These are phyloP conservation scores for Cylas formicarius DNA, from an alignment of 1,140 invertebrate species.

Conservation along the genomic window DNA sequence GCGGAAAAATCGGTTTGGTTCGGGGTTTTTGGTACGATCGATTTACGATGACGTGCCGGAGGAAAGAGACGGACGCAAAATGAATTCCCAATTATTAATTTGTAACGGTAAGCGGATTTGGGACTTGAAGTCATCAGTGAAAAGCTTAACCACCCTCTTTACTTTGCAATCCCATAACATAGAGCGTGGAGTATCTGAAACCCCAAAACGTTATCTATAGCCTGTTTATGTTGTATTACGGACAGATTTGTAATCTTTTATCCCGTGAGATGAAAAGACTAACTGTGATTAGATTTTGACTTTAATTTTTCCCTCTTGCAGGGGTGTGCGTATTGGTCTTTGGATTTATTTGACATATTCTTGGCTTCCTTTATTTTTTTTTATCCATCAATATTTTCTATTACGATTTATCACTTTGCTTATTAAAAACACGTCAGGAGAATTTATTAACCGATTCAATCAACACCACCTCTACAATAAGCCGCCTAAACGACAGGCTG, in stretches of 20 bases:
- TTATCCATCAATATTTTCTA: too few species aligned
- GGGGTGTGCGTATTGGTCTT: too few species aligned
- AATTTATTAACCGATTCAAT: too few species aligned
- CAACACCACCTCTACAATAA: too few species aligned
- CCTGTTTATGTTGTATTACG: constrained; percentile 22
- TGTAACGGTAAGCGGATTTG: constrained; percentile 27
- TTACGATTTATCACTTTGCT: too few species aligned
- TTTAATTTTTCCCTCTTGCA: too few species aligned
- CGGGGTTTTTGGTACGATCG: constrained; percentile 17
- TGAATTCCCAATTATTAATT: constrained; percentile 26
- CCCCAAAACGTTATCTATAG: constrained; percentile 22
- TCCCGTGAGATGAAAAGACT: constrained; percentile 20
- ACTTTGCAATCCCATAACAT: too few species aligned
- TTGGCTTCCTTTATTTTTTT: too few species aligned
- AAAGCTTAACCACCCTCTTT: constrained; percentile 24
- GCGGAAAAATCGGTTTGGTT: constrained; percentile 15
- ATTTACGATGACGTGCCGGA: constrained; percentile 22
- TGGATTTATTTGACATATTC: too few species aligned
- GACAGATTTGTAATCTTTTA: constrained; percentile 21
- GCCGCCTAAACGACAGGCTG: too few species aligned
- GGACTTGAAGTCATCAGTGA: constrained; percentile 24
- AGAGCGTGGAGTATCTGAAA: constrained; percentile 12
- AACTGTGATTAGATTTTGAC: constrained; percentile 23
- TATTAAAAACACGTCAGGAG: too few species aligned
- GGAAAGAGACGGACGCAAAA: constrained; percentile 10